Base-by-base conservation (phyloP, 2,888 invertebrate genomes). In the Keiferia lycopersicella region DNA sequence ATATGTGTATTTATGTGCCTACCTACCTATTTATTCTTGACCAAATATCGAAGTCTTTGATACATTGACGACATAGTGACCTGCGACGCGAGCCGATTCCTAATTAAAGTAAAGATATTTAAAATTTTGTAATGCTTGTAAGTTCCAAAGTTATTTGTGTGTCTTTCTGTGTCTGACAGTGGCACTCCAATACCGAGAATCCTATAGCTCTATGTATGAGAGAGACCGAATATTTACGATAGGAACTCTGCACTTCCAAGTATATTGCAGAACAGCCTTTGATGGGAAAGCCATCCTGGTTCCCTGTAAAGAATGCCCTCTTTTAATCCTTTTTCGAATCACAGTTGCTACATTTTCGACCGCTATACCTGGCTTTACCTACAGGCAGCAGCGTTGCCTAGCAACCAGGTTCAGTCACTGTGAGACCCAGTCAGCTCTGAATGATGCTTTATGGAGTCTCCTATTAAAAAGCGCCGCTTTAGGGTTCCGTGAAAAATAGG, bases 341-440 rank as follows among this genome's bases (percentile, higher is more conserved):
- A 2, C n/a, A 16, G 45, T 45, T 16, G 45, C 45, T 45, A 45
- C 45, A 45, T n/a, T 45, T 45, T 45, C 45, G 16, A 45, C 45
- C 45, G 45, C n/a, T 45, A 8, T 34, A 34, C 8, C 34, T 6
- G 6, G 26, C 26, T 26, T 4, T 26, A 26, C 26, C 26, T 34
- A 34, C 34, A 34, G 34, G 8, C 34, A 34, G 34, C 34, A 30
- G 56, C 6, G 64, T 64, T 61, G 61, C 60, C 64, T 64, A 34
- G 56, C 56, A 64, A 64, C 64, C 59, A 34, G 53, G 62, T 57
- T 26, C 63, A 63, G 61, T 64, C 64, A 64, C 60, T 63, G 63
- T 59, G 51, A 51, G 39, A 34, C 8, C 38, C 63, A 58, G 57
- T 53, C 62, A 34, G 56, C 30, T 34, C 30, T 56, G 56, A 56